phyloP scores from a whole-genome alignment of 2,797 vertebrate species.

The Manis javanica region DNA sequence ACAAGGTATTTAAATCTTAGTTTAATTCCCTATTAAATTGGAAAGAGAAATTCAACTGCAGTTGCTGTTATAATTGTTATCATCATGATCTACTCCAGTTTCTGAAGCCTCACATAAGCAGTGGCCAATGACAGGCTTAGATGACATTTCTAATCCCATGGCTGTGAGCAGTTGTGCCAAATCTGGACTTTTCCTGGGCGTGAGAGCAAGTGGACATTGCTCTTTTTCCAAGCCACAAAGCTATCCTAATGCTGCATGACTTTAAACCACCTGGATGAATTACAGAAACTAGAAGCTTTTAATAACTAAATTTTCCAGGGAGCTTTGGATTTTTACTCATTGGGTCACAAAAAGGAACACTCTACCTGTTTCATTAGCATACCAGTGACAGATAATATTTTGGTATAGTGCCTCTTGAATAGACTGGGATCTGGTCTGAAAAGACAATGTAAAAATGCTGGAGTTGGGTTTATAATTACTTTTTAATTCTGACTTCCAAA shows the following conservation, averaged over 20 bases:
- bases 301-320: not conserved
- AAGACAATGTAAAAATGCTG: not conserved
- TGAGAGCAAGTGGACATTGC: not conserved
- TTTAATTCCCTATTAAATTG: not conserved
- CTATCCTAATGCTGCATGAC: not conserved
- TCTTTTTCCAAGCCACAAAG: not conserved
- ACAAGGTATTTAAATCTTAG: constrained; percentile 12
- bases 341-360: not conserved
- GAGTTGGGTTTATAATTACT: constrained; percentile 19
- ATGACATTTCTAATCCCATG: not conserved
- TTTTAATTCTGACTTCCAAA: constrained; percentile 47
- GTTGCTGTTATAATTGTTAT: not conserved
- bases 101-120: not conserved
- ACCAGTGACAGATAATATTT: not conserved
- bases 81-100: not conserved
- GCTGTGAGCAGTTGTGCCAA: not conserved
- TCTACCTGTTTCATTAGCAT: not conserved
- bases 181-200: not conserved
- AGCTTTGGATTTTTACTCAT: not conserved
- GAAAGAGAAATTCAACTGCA: not conserved
- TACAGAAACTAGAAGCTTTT: constrained; percentile 9
- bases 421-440: not conserved
- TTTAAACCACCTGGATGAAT: constrained; percentile 1
- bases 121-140: not conserved
- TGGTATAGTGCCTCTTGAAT: not conserved